Base-by-base conservation (phyloP, 2,113 vertebrate genomes). In the Semicossyphus pulcher region DNA sequence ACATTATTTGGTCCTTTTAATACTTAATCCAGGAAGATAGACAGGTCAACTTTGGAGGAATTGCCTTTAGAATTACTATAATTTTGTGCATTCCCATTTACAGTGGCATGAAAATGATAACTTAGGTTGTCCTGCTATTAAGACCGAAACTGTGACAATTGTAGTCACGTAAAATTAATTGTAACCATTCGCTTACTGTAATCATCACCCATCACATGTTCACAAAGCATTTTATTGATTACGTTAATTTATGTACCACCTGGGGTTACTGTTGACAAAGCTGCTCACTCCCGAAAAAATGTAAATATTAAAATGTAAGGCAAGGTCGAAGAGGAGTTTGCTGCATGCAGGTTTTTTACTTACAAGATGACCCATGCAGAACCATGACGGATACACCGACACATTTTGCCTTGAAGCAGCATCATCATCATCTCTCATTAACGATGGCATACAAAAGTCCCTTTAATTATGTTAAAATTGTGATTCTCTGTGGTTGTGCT, bases 171-270 rank as follows among this genome's bases (percentile, higher is more conserved):
- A 48, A 70, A 73, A 85, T 81, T 3, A 79, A 70, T 65, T 47
- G 14, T 31, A 68, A 64, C 39, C 11, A 34, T 52, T 63, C 49
- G 37, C 42, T 52, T 49, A 9, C 5, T 12, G 3, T 76, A 36
- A 56, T 67, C 36, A 18, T 47, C 26, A 15, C 10, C 5, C 37
- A 56, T 89, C 87, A 90, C 87, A 79, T 90, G 90, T 78, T 32
- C 6, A 83, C 68, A 85, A 88, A 89, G 82, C 59, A 47, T 72
- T 84, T 79, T 56, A 58, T n/a, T n/a, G n/a, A 81, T 52, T 65
- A 65, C 39, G 60, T 48, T 44, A 11, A 62, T 20, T 34, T 8
- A 8, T 14, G 52, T 36, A 25, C n/a, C 34, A 39, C 25, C 9
- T 7, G 31, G 41, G 85, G 32, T 21, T 32, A 10, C 9, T 51